Percentiles rank a stretch among this genome's conserved stretches.
Conservation (phyloP, 2,797 vertebrate genomes). For the Eupleurogrammus muticus region DNA sequence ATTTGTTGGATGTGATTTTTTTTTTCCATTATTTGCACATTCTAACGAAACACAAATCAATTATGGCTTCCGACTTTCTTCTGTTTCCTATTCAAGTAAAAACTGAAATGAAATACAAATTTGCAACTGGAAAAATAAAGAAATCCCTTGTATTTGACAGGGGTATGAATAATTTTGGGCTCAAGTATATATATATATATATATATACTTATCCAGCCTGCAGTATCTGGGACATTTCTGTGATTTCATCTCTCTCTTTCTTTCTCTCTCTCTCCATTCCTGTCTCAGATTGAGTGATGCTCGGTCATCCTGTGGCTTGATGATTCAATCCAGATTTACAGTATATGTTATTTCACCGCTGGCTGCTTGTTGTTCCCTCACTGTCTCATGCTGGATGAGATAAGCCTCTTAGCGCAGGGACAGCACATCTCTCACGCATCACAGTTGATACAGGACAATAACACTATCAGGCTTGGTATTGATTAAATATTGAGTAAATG, state of each 20-base stretch:
- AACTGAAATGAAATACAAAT: too few relatives aligned
- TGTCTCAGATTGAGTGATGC: conserved; percentile 27
- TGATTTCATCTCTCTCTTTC: conserved; percentile 38
- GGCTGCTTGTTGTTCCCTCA: conserved; percentile 54
- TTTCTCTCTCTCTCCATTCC: not conserved
- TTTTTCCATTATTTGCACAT: too few relatives aligned
- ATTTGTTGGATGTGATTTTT: too few relatives aligned
- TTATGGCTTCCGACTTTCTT: too few relatives aligned
- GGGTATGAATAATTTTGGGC: too few relatives aligned
- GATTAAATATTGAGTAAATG: too few relatives aligned
- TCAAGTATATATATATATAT: too few relatives aligned
- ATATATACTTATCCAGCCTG: conserved; percentile 6
- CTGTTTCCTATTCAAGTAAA: too few relatives aligned
- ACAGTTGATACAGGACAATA: not conserved
- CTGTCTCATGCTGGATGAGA: conserved; percentile 48
- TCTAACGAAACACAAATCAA: too few relatives aligned
- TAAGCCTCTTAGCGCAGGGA: conserved; percentile 66
- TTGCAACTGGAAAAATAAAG: too few relatives aligned
- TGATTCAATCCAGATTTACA: conserved; percentile 59
- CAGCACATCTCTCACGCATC: not conserved
- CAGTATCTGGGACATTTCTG: conserved; percentile 34
- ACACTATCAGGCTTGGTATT: not conserved
- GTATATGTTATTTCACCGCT: conserved; percentile 36
- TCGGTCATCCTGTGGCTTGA: conserved; percentile 30
- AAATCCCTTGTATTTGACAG: too few relatives aligned